Conservation (phyloP, 2,797 vertebrate genomes). For the Poecilia wingei region DNA sequence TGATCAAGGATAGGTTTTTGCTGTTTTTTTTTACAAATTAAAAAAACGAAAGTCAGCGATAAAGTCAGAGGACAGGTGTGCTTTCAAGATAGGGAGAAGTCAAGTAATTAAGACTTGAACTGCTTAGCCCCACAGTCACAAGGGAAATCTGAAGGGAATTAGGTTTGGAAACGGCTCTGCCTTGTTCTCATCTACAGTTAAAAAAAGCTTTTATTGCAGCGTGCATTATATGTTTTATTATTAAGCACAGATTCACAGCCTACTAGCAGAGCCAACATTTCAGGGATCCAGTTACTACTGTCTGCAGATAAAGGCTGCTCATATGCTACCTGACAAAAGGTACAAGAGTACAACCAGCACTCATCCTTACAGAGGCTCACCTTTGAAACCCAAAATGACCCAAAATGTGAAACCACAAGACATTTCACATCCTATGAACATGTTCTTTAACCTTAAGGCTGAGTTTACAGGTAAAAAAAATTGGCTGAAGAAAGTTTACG, state of each 20-base stretch:
- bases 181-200: slow-evolving; percentile 67
- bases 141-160: slow-evolving; percentile 82
- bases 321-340: slow-evolving; percentile 7
- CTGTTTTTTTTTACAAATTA: slow-evolving; percentile 22
- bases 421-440: not conserved
- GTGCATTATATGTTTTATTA: slow-evolving; percentile 71
- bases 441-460: not conserved
- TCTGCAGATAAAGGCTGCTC: slow-evolving; percentile 9
- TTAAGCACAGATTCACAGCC: slow-evolving; percentile 66
- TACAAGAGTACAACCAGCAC: not conserved
- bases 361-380: not conserved
- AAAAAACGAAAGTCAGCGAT: slow-evolving; percentile 66
- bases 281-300: slow-evolving; percentile 3
- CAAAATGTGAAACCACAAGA: slow-evolving; percentile 2
- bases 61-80: slow-evolving; percentile 76
- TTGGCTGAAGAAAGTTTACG: not conserved
- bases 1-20: slow-evolving; percentile 31
- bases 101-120: slow-evolving; percentile 77
- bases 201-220: slow-evolving; percentile 71
- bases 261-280: slow-evolving; percentile 26
- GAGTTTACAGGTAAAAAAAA: not conserved
- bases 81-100: slow-evolving; percentile 76
- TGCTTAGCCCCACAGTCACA: slow-evolving; percentile 72
- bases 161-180: slow-evolving; percentile 78
- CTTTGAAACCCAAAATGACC: not conserved